Evolutionary conservation across 2,888 invertebrate genomes (phyloP).

Genomic region (Philopedon plagiatum): DNA sequence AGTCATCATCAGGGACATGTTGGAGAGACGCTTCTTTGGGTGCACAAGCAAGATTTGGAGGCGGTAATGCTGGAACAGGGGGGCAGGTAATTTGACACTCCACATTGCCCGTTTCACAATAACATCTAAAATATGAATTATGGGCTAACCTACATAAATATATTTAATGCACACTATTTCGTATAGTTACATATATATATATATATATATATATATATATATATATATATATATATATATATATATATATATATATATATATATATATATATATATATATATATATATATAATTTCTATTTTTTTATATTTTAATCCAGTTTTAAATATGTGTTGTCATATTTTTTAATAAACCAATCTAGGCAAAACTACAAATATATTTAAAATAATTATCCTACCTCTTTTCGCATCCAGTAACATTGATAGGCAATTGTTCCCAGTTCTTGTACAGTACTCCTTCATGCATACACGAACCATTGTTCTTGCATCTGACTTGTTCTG

Average conservation of each 20-base stretch:
- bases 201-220: no score
- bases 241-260: no score
- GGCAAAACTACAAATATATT: no score
- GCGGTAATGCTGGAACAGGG: conserved; percentile 83
- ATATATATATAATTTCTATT: no score
- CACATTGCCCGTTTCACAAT: conserved; percentile 89
- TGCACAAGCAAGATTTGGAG: conserved; percentile 81
- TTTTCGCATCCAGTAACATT: conserved; percentile 88
- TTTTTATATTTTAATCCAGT: no score
- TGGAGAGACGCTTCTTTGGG: conserved; percentile 77
- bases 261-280: no score
- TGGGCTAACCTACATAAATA: not conserved
- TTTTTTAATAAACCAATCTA: no score
- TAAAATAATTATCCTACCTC: conserved; percentile 67
- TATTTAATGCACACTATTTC: no score
- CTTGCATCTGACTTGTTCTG: conserved; percentile 82
- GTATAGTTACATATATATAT: no score
- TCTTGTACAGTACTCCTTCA: conserved; percentile 77
- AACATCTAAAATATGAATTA: conserved; percentile 72
- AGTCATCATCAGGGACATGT: conserved; percentile 82
- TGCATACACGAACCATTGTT: conserved; percentile 82
- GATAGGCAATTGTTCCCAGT: conserved; percentile 87
- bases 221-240: no score
- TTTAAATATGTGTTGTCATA: no score
- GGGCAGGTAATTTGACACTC: conserved; percentile 88